Conservation (phyloP, 2,888 invertebrate genomes). For the Tanypteryx hageni region DNA sequence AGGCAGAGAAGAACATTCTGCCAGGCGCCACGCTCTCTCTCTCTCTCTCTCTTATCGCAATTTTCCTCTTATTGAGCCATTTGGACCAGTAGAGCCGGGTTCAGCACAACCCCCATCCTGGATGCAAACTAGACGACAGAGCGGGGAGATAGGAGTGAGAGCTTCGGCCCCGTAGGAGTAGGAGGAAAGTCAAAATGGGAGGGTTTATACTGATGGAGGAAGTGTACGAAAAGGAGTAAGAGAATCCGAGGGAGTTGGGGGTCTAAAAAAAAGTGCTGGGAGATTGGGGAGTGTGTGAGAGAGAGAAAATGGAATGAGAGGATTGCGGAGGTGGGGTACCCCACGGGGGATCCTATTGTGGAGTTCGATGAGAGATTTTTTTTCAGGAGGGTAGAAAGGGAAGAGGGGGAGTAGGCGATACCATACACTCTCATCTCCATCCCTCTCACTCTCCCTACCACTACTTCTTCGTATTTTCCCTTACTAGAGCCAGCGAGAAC, state of each 20-base stretch:
- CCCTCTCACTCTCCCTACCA: not conserved
- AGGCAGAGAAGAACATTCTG: not conserved
- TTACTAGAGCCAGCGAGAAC: not conserved
- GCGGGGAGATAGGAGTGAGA: not conserved
- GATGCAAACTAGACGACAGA: not conserved
- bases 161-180: too few relatives aligned
- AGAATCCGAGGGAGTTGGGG: not conserved
- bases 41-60: not conserved
- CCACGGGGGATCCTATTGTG: too few relatives aligned
- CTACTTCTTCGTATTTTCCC: too few relatives aligned
- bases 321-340: too few relatives aligned
- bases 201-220: not conserved
- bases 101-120: not conserved
- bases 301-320: too few relatives aligned
- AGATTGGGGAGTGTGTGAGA: too few relatives aligned
- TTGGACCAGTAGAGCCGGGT: not conserved
- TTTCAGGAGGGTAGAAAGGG: too few relatives aligned
- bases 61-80: constrained; percentile 5
- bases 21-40: not conserved
- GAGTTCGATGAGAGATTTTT: too few relatives aligned
- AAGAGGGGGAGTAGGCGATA: too few relatives aligned
- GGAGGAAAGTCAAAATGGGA: too few relatives aligned
- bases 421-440: not conserved
- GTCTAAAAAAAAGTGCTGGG: too few relatives aligned
- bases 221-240: not conserved